Base-by-base conservation (phyloP, 2,797 vertebrate species). In the Neoniphon sammara region DNA sequence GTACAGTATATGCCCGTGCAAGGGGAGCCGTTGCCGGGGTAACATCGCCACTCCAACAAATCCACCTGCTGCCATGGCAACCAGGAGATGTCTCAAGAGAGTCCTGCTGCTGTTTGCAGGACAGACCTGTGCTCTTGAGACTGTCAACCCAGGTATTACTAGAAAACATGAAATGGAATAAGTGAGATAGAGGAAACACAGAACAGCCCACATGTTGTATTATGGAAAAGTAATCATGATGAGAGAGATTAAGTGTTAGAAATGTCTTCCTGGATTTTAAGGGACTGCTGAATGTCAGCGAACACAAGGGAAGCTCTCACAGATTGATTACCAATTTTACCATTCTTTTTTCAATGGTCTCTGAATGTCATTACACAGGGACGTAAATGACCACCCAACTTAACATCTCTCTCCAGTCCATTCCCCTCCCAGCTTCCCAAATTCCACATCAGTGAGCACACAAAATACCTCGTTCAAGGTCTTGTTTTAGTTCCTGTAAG, bases 381-480 rank as follows among this genome's bases (percentile, higher is more conserved):
- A 34, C 4, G 34, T 36, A 36, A 42, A 10, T 9, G 10, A 10
- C 10, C 39, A 11, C 34, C 34, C 4, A 7, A 1, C 34, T 9
- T 1, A 78, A 67, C 66, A 50, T 70, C 21, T 21, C 30, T 49
- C 60, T 75, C 20, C 42, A 8, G 53, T 54, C 50, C 21, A 5
- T 23, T 84, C 69, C 47, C 57, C 53, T 27, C 46, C 62, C 46
- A 5, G 1, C 61, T 65, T 78, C 65, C 81, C 67, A 70, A 77
- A 90, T 91, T 91, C 91, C 89, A 91, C 87, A 78, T 81, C 80
- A 78, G 76, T 85, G 86, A 90, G 56, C 81, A 78, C 83, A 90
- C 56, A 83, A 71, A 89, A 85, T 18, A 54, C 60, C 62, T 25
- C 61, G 39, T 63, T 42, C 64, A 61, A 75, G 56, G 63, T 67